These are phyloP conservation scores for Drosophila busckii DNA, from an alignment of 1,140 invertebrate genomes.

Conservation along the genomic window DNA sequence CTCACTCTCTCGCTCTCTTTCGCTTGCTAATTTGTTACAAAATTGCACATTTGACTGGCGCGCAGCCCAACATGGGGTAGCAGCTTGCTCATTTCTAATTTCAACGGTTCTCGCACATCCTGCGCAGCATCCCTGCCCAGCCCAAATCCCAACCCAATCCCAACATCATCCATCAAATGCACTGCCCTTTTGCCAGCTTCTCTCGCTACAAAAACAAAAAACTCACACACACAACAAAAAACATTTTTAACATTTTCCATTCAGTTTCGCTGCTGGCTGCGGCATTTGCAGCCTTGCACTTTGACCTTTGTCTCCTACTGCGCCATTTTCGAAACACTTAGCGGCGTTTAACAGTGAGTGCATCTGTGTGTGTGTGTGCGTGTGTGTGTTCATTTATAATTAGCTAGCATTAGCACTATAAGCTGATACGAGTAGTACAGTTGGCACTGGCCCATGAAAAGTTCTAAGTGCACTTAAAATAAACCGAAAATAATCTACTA, in stretches of 20 bases:
- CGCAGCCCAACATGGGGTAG: constrained; percentile 43
- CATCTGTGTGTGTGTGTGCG: neutral
- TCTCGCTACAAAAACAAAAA: too few species aligned
- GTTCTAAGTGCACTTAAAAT: too few species aligned
- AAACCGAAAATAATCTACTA: too few species aligned
- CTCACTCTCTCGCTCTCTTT: neutral
- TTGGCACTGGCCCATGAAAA: too few species aligned
- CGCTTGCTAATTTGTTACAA: constrained; percentile 67
- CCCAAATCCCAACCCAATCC: constrained; percentile 5
- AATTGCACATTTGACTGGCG: constrained; percentile 60
- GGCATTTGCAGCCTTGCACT: constrained; percentile 35
- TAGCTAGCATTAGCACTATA: too few species aligned
- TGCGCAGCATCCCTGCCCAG: constrained; percentile 2
- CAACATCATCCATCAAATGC: constrained; percentile 55
- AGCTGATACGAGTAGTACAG: too few species aligned
- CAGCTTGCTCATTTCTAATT: constrained; percentile 25
- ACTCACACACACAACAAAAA: too few species aligned
- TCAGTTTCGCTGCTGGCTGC: constrained; percentile 7
- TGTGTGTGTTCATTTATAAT: neutral
- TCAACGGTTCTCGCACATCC: constrained; percentile 38
- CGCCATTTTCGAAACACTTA: constrained; percentile 59
- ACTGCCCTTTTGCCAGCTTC: constrained; percentile 49
- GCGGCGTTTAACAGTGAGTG: constrained; percentile 38
- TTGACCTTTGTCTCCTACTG: constrained; percentile 64
- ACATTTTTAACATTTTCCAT: constrained; percentile 14